Base-by-base conservation (phyloP, 2,113 vertebrate species). In the Triplophysa tibetana region DNA sequence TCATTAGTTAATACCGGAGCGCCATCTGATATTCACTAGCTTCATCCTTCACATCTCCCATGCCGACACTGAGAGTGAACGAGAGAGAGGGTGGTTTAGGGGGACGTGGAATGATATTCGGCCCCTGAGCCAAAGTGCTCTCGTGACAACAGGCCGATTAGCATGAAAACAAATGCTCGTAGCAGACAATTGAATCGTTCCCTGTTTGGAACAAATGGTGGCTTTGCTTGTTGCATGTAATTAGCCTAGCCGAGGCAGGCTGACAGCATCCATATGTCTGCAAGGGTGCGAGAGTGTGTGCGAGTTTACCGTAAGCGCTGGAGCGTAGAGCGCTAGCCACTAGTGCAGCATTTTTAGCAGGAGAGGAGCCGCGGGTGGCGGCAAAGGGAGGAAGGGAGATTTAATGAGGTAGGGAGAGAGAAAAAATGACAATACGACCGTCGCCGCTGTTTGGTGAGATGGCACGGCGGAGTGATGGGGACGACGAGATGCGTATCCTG, bases 231-330 rank as follows among this genome's bases (percentile, higher is more conserved):
- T 84, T 84, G 82, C 77, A 82, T 86, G 82, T 84, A 86, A 86
- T 86, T 86, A 86, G 85, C 77, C 73, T 77, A 82, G 82, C 73
- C 41, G 68, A 77, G 76, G 65, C 69, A n/a, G 79, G 77, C 77
- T 86, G 85, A 86, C 82, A 83, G 82, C 80, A 82, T 86, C 82
- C 80, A 84, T 86, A 84, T 86, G 80, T 85, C 77, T 85, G 80
- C 14, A 29, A 82, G 72, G 41, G 52, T 79, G 70, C 17, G 41
- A 76, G 69, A 78, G 63, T 19, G 68, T 19, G 54, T 76, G 76
- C 75, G 73, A 83, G 85, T 84, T 85, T 82, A 80, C 70, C 52
- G 52, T 77, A 78, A 80, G 73, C 85, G 54, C 60, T 77, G 77
- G 66, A 75, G 80, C 69, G 63, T 33, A 62, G 66, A 70, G 77